Percentiles rank a stretch among this genome's conserved stretches.
These are phyloP conservation scores for Stichopus chloronotus DNA, from an alignment of 35 echinoderm and acorn worm species.

Conservation along the genomic window DNA sequence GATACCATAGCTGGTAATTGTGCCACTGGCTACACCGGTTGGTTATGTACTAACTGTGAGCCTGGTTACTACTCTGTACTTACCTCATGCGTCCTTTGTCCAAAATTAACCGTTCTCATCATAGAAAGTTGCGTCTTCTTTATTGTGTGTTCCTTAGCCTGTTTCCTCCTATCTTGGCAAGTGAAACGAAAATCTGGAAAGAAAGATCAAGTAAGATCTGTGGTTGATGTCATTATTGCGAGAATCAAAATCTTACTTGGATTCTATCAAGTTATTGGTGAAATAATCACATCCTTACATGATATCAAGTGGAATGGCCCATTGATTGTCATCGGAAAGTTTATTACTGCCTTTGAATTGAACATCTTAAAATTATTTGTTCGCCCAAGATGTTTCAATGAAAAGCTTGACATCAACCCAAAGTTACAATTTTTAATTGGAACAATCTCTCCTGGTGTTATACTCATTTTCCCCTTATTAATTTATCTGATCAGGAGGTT, in stretches of 20 bases:
- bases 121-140: constrained; percentile 23
- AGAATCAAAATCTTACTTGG: constrained; percentile 50
- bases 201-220: neutral
- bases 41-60: constrained; percentile 23
- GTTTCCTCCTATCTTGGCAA: constrained; percentile 25
- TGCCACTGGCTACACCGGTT: constrained; percentile 24
- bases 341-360: constrained; percentile 41
- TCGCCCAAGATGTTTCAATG: constrained; percentile 40
- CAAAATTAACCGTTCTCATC: neutral
- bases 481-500: neutral
- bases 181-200: neutral
- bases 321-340: neutral
- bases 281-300: constrained; percentile 43
- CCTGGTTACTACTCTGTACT: constrained; percentile 2
- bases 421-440: constrained; percentile 41
- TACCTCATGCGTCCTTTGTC: constrained; percentile 20
- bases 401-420: constrained; percentile 3
- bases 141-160: neutral
- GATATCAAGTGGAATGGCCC: constrained; percentile 31
- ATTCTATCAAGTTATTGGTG: constrained; percentile 59
- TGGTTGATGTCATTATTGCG: constrained; percentile 42
- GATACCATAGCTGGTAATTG: neutral
- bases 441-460: neutral
- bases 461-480: neutral
- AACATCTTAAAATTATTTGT: constrained; percentile 26